Conservation (phyloP, 2,113 vertebrate genomes). For the Poecile atricapillus region DNA sequence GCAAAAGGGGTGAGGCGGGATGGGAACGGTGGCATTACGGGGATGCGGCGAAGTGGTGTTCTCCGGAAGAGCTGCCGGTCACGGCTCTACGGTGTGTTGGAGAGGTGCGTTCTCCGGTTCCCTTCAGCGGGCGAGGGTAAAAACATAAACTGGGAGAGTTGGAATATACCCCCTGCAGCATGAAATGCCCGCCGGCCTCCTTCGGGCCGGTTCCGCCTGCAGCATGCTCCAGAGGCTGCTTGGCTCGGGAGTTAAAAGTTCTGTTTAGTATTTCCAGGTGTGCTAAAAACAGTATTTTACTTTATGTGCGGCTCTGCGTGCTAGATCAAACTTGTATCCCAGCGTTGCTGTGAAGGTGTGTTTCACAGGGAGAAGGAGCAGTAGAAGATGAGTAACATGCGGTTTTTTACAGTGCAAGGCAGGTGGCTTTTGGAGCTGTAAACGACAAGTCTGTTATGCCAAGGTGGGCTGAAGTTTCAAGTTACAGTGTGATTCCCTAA, state of each 20-base stretch:
- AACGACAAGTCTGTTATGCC: neutral
- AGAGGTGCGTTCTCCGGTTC: neutral
- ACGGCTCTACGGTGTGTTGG: accelerated
- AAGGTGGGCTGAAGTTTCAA: neutral
- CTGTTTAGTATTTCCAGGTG: neutral
- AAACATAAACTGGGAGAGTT: accelerated
- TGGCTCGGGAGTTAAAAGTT: neutral
- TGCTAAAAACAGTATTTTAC: neutral
- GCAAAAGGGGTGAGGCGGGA: neutral
- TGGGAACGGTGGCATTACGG: accelerated
- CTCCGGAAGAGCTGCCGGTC: neutral
- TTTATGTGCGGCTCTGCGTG: neutral
- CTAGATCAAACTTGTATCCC: neutral
- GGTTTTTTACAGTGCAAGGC: neutral
- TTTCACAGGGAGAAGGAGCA: accelerated
- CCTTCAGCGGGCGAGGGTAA: neutral
- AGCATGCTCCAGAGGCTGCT: neutral
- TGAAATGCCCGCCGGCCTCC: neutral
- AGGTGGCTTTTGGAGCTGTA: neutral
- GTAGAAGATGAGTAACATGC: neutral
- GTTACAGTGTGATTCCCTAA: neutral
- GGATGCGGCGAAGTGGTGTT: accelerated
- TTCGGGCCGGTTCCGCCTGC: too few relatives aligned
- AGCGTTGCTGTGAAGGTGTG: neutral
- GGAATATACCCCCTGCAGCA: neutral